These are phyloP conservation scores for Homarus americanus DNA, from an alignment of 1,140 invertebrate species.

Conservation along the genomic window DNA sequence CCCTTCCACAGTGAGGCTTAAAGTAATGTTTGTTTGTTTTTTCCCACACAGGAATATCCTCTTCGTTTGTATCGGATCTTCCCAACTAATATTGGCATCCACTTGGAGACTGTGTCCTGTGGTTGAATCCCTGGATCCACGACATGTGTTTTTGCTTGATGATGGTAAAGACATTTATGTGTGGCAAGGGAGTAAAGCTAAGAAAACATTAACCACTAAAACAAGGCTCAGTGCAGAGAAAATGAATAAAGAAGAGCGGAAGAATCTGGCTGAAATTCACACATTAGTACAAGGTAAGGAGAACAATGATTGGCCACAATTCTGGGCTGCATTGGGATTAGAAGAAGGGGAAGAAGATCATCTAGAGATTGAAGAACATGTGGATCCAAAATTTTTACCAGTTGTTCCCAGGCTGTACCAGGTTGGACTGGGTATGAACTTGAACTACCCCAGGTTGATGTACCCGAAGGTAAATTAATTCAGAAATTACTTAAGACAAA, in stretches of 20 bases:
- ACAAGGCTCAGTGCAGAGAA: constrained; percentile 96
- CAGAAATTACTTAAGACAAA: constrained; percentile 91
- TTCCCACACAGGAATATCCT: constrained; percentile 89
- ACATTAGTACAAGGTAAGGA: constrained; percentile 91
- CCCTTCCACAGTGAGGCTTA: not conserved
- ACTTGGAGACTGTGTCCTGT: constrained; percentile 93
- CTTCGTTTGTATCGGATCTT: constrained; percentile 93
- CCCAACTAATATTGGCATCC: constrained; percentile 89
- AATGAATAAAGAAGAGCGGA: constrained; percentile 99
- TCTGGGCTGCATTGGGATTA: constrained; percentile 86
- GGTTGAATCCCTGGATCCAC: constrained; percentile 88
- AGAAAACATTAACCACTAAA: constrained; percentile 97
- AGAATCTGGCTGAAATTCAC: constrained; percentile 94
- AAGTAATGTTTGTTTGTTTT: constrained; percentile 51
- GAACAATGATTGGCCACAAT: constrained; percentile 89
- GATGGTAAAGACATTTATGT: constrained; percentile 83
- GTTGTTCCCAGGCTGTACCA: constrained; percentile 92
- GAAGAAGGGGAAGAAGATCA: constrained; percentile 78
- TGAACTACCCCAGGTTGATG: constrained; percentile 93
- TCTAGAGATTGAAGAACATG: constrained; percentile 84
- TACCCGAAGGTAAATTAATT: constrained; percentile 86
- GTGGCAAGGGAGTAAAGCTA: constrained; percentile 87
- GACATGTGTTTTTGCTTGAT: constrained; percentile 96
- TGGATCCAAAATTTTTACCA: constrained; percentile 88
- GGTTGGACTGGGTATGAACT: constrained; percentile 97